Base-by-base conservation (phyloP, 2,888 invertebrate genomes). In the Ochropleura plecta region DNA sequence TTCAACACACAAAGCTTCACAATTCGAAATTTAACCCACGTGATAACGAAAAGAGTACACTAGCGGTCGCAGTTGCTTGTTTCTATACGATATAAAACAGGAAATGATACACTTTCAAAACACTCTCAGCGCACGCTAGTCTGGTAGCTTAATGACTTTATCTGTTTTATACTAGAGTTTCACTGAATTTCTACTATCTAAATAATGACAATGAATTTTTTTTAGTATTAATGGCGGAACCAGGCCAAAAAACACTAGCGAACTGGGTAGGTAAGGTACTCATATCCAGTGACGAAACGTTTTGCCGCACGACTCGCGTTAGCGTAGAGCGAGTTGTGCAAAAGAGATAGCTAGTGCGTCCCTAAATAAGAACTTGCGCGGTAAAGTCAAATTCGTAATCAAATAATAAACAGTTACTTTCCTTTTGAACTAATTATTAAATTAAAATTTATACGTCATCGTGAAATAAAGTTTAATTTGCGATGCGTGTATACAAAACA, bases 21-120 rank as follows among this genome's bases (percentile, higher is more conserved):
- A 92, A 93, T 93, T 94, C 92, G 90, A 96, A 95, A 95, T 94
- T 94, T 93, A 91, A 95, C 96, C 96, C 96, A 96, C 96, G 96
- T 96, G 96, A 96, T 96, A 95, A 94, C 92, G 92, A 95, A 94
- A 94, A 94, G 93, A 94, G 93, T 95, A 92, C 92, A 93, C 94
- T 94, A 94, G 94, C 91, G 90, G 88, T 92, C 94, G 95, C 93
- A 95, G 94, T 95, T 93, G 94, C 94, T 95, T 96, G 96, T 95
- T 96, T 96, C 93, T 91, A 84, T 91, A 91, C 87, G 92, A 93
- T 94, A 93, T 90, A 92, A 93, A 94, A 95, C 96, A 96, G 96
- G 96, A 96, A 96, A 96, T 94, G 94, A 92, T 93, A 94, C 93
- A 94, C 93, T 93, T 91, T 87, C 88, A 90, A 91, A 92, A 92